A percentile compares a stretch with the other conserved stretches of the same genome.
Evolutionary conservation across 2,797 vertebrate genomes (phyloP).

Genomic region (Choloepus didactylus): DNA sequence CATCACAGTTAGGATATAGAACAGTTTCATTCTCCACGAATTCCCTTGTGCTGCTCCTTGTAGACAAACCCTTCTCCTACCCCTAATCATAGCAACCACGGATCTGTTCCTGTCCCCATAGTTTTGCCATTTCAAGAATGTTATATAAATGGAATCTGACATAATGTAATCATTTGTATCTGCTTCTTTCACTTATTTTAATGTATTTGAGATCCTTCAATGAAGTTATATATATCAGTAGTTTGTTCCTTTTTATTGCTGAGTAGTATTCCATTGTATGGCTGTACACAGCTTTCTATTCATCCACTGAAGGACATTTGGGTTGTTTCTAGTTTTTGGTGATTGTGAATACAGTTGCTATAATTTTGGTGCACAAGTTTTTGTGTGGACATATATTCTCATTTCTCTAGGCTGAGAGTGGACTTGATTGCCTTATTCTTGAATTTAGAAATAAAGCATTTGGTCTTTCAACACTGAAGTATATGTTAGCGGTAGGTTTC

Average conservation of each 20-base stretch:
- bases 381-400: neutral
- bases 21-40: rapidly evolving
- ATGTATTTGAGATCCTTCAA: neutral
- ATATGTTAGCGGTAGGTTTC: neutral
- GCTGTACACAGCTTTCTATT: neutral
- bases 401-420: neutral
- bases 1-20: neutral
- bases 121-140: neutral
- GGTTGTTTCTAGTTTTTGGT: neutral
- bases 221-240: too few species aligned
- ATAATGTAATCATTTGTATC: too few species aligned
- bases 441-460: neutral
- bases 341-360: neutral
- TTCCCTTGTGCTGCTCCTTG: too few species aligned
- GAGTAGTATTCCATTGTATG: too few species aligned
- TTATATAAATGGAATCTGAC: too few species aligned
- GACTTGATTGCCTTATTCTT: neutral
- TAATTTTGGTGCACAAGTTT: neutral
- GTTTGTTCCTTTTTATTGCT: neutral
- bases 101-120: neutral
- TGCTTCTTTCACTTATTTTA: neutral
- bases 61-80: neutral
- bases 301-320: neutral
- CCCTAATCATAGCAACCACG: neutral
- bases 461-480: neutral